Base-by-base conservation (phyloP, 1,140 invertebrate species). In the Brachionus plicatilis region DNA sequence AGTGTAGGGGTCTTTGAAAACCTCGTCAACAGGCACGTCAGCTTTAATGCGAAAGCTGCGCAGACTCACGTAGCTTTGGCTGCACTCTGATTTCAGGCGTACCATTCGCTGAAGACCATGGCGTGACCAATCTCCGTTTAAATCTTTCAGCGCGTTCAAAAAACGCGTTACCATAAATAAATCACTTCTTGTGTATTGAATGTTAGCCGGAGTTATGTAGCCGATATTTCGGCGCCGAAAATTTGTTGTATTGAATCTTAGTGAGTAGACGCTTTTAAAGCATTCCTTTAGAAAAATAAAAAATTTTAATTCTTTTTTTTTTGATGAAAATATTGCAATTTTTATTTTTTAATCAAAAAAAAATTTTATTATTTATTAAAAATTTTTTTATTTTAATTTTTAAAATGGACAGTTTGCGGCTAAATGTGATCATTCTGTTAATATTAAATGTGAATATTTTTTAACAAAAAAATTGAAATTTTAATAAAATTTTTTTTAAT, bases 1-100 rank as follows among this genome's bases (percentile, higher is more conserved):
- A 82, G 79, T 60, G 43, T 82, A 82, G 7, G 79, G 53, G 41
- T 82, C 79, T 82, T 68, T 82, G 29, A 82, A 82, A 14, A 50
- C 79, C 43, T 82, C 79, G 1, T 82, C 79, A 47, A 82, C 12
- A 9, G 79, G 79, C 12, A 82, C 53, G 14, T 82, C 79, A 29
- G 79, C 79, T 47, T 68, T 60, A 9, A 68, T 68, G n/a, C 79
- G 50, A 68, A 29, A 82, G 41, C 37, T 82, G 17, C 79, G 20
- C 7, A 68, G 20, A 47, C 79, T 82, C 17, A 82, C 53, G 14
- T 82, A 82, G 12, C 53, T 68, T 65, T 82, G 79, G 20, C 79
- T 82, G 45, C 79, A 82, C 20, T 60, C 79, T 20, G 79, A 82
- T 41, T 65, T 82, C 1, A 82, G 41, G 11, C 79, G 79, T 1